These are phyloP conservation scores for Apodemia duryi DNA, from an alignment of 2,888 invertebrate genomes.

Conservation along the genomic window DNA sequence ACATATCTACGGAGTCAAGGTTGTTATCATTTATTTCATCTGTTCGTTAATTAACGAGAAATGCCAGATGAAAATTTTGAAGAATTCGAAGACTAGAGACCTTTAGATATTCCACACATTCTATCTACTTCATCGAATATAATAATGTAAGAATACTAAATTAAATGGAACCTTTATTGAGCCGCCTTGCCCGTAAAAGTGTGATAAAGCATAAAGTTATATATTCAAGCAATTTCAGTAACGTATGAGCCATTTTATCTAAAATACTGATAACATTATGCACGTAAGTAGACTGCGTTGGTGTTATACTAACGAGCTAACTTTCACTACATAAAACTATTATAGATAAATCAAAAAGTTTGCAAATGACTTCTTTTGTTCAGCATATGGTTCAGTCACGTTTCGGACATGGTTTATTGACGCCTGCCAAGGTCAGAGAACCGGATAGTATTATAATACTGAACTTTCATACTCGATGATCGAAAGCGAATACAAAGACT, in stretches of 20 bases:
- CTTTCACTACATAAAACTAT: constrained; percentile 64
- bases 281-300: constrained; percentile 36
- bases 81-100: constrained; percentile 9
- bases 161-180: not conserved
- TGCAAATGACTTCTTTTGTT: constrained; percentile 58
- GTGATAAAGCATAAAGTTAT: not conserved
- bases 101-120: constrained; percentile 6
- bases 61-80: constrained; percentile 10
- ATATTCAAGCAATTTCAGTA: constrained; percentile 31
- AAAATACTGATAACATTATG: constrained; percentile 35
- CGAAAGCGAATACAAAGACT: constrained; percentile 67
- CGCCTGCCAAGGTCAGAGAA: constrained; percentile 66
- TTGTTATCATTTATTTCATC: constrained; percentile 13
- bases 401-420: constrained; percentile 44
- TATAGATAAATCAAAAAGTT: constrained; percentile 46
- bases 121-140: not conserved
- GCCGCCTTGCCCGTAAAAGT: not conserved
- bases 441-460: constrained; percentile 54
- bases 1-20: constrained; percentile 6
- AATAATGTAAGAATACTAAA: not conserved
- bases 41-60: constrained; percentile 13
- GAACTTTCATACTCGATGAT: constrained; percentile 64
- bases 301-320: constrained; percentile 34
- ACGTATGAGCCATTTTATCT: constrained; percentile 36
- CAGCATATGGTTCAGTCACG: constrained; percentile 57